Evolutionary conservation across 2,113 vertebrate species (phyloP), one percentile per base, ranked within the genome.

Genomic region (Glaucomys volans): DNA sequence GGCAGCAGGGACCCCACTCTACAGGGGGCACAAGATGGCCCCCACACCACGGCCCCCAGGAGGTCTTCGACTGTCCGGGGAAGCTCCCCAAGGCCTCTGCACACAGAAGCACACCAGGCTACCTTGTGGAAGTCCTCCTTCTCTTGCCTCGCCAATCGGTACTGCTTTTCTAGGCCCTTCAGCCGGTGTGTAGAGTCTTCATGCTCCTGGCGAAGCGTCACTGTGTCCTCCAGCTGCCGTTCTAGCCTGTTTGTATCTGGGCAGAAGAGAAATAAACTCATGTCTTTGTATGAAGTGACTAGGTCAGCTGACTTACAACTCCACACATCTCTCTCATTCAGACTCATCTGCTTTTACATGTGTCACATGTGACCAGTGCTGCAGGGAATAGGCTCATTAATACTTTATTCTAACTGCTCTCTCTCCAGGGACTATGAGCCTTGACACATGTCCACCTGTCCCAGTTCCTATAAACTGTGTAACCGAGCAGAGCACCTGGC

Each of bases 51-150:
- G 47, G 22, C 4, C 8, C 66, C 18, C 50, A 59, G 22, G 18
- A 57, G n/a, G 7, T 3, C 40, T 32, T 2, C 0, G 0, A 62
- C 3, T 0, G 0, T 17, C 20, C 4, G 2, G 3, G 30, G 4
- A 13, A 54, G 50, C 4, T 0, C 26, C 30, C 7, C 8, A 28
- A 22, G 8, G 5, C 32, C 13, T 12, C n/a, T 9, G 9, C 67
- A 37, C 69, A 35, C 66, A 24, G 11, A 16, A 37, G 40, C 6
- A 13, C 35, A 20, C 54, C 18, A 9, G 0, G 18, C n/a, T 98
- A 99, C 99, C 99, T 99, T 99, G 98, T 99, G 99, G 40, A 99
- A 97, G 0, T 99, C 99, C 1, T 99, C 99, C 93, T 99, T 99
- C 92, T 99, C 99, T 94, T 99, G 99, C 24, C 98, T 98, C 26